These are phyloP conservation scores for Peromyscus attwateri DNA, from an alignment of 2,797 vertebrate genomes.

Conservation along the genomic window DNA sequence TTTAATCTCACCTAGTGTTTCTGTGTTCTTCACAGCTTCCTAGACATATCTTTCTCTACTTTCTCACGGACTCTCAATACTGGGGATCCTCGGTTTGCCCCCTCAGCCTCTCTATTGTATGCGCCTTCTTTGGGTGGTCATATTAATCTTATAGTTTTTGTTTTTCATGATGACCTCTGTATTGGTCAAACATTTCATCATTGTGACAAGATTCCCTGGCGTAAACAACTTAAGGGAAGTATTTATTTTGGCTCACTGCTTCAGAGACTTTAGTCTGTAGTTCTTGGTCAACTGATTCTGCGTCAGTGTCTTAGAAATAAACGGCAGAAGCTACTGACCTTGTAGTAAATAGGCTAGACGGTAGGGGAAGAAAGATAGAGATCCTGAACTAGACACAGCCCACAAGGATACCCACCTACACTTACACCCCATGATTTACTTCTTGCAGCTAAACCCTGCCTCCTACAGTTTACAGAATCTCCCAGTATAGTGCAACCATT, in stretches of 20 bases:
- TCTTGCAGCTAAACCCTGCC: background rate
- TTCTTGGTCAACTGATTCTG: background rate
- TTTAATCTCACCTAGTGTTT: background rate
- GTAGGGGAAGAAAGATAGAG: background rate
- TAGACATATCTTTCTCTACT: background rate
- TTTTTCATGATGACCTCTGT: background rate
- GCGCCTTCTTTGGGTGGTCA: background rate
- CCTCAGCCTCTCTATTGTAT: background rate
- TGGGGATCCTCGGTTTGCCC: background rate
- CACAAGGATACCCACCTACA: background rate
- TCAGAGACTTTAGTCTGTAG: background rate
- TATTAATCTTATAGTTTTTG: background rate
- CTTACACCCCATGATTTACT: background rate
- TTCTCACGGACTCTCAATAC: background rate
- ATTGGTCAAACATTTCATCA: background rate
- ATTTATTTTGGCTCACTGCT: background rate
- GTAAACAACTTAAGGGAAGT: background rate
- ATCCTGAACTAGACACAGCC: background rate
- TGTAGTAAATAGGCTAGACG: background rate
- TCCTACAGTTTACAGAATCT: background rate
- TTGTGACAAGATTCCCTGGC: background rate
- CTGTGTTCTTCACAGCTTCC: background rate
- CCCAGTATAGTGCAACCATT: too few species aligned
- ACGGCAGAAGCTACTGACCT: background rate
- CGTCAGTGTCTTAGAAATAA: background rate